Percentiles rank a stretch among this genome's conserved stretches.
Evolutionary conservation across 1,140 invertebrate genomes (phyloP).

Genomic region (Leucophenga varia): DNA sequence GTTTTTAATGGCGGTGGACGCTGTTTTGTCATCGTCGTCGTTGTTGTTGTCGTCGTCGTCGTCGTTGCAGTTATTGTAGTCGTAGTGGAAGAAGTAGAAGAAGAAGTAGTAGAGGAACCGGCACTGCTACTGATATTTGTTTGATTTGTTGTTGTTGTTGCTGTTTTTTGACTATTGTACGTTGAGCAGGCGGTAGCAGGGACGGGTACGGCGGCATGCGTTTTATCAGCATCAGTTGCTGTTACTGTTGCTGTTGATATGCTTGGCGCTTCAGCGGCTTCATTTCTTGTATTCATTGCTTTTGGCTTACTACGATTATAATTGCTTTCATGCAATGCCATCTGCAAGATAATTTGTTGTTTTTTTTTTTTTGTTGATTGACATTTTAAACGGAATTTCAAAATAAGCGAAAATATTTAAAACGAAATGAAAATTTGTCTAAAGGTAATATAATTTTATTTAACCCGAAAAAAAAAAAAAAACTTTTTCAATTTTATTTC

Average conservation of each 20-base stretch:
- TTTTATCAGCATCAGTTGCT: conserved; percentile 1
- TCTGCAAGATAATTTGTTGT: too few relatives aligned
- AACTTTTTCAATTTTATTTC: too few relatives aligned
- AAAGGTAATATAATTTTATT: too few relatives aligned
- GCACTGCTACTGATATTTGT: conserved; percentile 6
- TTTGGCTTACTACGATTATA: background rate
- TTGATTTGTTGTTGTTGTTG: conserved; percentile 5
- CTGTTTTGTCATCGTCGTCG: conserved; percentile 27
- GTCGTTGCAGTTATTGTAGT: conserved; percentile 14
- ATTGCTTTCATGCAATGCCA: too few relatives aligned
- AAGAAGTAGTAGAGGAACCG: conserved; percentile 17
- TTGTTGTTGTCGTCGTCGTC: conserved; percentile 29
- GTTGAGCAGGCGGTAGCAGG: too few relatives aligned
- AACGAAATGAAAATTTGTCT: too few relatives aligned
- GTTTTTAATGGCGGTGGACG: conserved; percentile 45
- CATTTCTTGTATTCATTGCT: background rate
- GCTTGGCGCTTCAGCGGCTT: conserved; percentile 24
- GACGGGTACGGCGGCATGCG: background rate
- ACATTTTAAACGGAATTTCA: too few relatives aligned
- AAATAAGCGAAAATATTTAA: too few relatives aligned
- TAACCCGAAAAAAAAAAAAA: too few relatives aligned
- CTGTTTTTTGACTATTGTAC: too few relatives aligned
- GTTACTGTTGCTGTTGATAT: conserved; percentile 18
- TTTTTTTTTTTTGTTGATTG: too few relatives aligned
- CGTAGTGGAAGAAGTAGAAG: conserved; percentile 21